Base-by-base conservation (phyloP, 2,797 vertebrate species). In the Sebastes oblongus region DNA sequence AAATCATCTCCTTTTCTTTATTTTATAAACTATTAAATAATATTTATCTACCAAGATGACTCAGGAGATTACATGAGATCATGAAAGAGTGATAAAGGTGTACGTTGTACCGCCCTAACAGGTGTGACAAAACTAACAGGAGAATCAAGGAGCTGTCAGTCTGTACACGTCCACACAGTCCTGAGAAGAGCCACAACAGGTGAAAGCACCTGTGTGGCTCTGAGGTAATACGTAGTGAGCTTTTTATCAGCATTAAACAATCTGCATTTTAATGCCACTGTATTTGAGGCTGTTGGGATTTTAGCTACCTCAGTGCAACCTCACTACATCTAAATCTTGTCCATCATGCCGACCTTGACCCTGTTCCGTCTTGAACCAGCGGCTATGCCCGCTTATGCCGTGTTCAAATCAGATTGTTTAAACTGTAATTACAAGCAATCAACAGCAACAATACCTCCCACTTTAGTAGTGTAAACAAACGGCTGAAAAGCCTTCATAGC, bases 61-160 rank as follows among this genome's bases (percentile, higher is more conserved):
- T 18, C 24, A 10, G 69, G 42, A 77, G 58, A 55, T 66, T 39
- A 75, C 4, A 77, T 12, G 30, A 77, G 13, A n/a, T 69, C 72
- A 82, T 52, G 2, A 72, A 71, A 73, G 61, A 72, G 12, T 13
- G 27, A 68, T 73, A 64, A 79, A 67, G 50, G 29, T 29, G 42
- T 32, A 50, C 2, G 4, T 14, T 30, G 66, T 52, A 36, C 72
- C 7, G 13, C 71, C 54, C 73, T 30, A 73, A 70, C 72, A 78
- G 77, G 77, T 76, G 75, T 9, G 67, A 77, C 68, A 75, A 79
- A 77, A 67, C 71, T 10, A 72, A 66, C 68, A 78, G 69, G 77
- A 79, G 67, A 76, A 25, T 55, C 58, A 69, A 6, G 34, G 25
- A 42, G 36, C 18, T 39, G 25, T 67, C 72, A 67, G 59, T 34